A percentile compares a stretch with the other conserved stretches of the same genome.
Evolutionary conservation across 92 coral and sea anemone species (phyloP).

Genomic region (Isaurus tuberculatus): DNA sequence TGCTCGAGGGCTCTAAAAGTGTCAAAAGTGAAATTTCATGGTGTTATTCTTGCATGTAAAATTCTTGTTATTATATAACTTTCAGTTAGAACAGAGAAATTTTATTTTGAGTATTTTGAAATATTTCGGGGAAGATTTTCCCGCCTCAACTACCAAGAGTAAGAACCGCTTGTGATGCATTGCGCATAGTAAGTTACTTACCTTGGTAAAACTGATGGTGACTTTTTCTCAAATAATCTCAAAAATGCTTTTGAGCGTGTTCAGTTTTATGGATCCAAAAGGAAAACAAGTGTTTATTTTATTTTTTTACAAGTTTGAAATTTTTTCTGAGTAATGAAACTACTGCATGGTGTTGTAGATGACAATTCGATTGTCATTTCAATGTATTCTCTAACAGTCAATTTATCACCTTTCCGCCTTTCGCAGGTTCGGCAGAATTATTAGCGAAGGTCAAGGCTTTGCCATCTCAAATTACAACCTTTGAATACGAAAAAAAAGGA

Average conservation of each 20-base stretch:
- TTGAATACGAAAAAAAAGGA: slow-evolving; percentile 7
- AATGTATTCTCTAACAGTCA: neutral
- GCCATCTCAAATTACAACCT: slow-evolving; percentile 24
- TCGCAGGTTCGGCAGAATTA: slow-evolving; percentile 11
- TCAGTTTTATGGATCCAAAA: neutral
- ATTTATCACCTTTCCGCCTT: slow-evolving; percentile 42
- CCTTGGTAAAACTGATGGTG: slow-evolving; percentile 30
- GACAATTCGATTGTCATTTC: slow-evolving; percentile 21
- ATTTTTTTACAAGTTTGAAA: neutral
- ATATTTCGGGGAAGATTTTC: slow-evolving; percentile 20
- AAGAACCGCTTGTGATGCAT: neutral
- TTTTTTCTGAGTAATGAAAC: neutral
- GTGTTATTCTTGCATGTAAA: neutral
- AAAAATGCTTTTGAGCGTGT: neutral
- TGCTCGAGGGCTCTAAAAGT: slow-evolving; percentile 33
- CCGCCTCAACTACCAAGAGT: neutral
- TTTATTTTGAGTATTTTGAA: neutral
- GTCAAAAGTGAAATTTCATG: slow-evolving; percentile 41
- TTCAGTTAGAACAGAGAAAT: neutral
- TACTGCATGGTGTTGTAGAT: slow-evolving; percentile 5
- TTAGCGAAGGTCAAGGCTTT: slow-evolving; percentile 25
- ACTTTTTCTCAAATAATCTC: slow-evolving; percentile 16
- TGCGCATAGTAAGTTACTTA: neutral
- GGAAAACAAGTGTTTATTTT: neutral
- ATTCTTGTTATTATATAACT: neutral